Base-by-base conservation (phyloP, 1,140 invertebrate species). In the Marisa cornuarietis region DNA sequence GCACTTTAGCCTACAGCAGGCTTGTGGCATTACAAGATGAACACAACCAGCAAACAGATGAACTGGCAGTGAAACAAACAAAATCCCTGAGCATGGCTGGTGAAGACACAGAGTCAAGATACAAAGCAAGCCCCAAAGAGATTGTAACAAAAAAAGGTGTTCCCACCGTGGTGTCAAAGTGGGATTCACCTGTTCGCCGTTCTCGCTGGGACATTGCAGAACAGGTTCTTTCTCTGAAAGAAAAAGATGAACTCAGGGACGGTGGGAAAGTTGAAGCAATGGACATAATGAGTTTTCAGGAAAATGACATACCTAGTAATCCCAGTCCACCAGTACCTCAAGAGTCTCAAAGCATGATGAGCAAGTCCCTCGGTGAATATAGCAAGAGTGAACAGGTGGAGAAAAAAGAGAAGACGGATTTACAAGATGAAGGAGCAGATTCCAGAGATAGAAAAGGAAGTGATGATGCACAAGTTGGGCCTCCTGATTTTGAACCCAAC, bases 121-220 rank as follows among this genome's bases (percentile, higher is more conserved):
- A 26, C n/a, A 63, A 72, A 24, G 8, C 16, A 14, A 68, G 5
- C 6, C 65, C 11, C 22, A 31, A 68, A 31, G 14, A 31, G n/a
- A 77, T 77, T 63, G 65, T 77, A n/a, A 65, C 22, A 4, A 65
- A 79, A 22, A 49, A 80, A 26, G 63, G 71, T 20, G 31, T 52
- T 13, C 76, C 65, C 61, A 77, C 51, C 1, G 76, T 77, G 0
- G 14, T 42, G 2, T 77, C 76, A 11, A 77, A 77, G 13, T 77
- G 76, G 76, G 76, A 77, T 22, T 68, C 76, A 5, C 76, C 76
- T 6, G 51, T 51, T 7, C 76, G 76, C 49, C 76, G 65, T 9
- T 77, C 76, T 14, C 76, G 76, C 62, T 77, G 76, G 76, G 76
- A 69, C 16, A 22, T 22, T 54, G 18, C 0, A 72, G 42, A 68